A percentile compares a stretch with the other conserved stretches of the same genome.
phyloP scores from a whole-genome alignment of 2,888 invertebrate genomes.

The Caenorhabditis macrosperma region DNA sequence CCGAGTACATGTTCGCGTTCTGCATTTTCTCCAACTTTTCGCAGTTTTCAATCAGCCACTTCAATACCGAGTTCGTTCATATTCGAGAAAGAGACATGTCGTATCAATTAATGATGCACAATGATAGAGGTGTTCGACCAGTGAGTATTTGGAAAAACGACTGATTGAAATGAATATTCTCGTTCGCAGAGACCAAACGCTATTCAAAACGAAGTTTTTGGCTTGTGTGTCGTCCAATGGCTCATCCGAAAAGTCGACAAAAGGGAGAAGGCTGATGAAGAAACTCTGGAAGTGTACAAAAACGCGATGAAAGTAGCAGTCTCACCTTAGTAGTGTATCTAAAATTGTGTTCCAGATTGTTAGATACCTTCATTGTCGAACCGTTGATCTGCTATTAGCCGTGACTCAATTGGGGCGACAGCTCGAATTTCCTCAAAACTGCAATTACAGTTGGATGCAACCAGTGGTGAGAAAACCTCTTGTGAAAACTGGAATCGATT shows the following conservation, averaged over 20 bases:
- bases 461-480: constrained; percentile 15
- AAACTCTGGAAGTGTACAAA: constrained; percentile 20
- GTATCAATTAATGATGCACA: constrained; percentile 32
- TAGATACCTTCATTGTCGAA: constrained; percentile 21
- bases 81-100: constrained; percentile 34
- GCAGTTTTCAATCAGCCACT: constrained; percentile 18
- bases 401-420: constrained; percentile 35
- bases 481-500: not conserved
- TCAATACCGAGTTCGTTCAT: constrained; percentile 32
- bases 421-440: constrained; percentile 26
- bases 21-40: constrained; percentile 28
- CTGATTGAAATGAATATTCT: not conserved
- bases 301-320: constrained; percentile 17
- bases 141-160: not conserved
- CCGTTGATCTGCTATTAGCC: constrained; percentile 21
- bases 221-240: constrained; percentile 35
- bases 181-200: constrained; percentile 24
- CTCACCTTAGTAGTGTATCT: no score
- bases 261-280: constrained; percentile 12
- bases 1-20: constrained; percentile 39
- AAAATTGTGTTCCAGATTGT: constrained; percentile 18
- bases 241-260: constrained; percentile 26
- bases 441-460: constrained; percentile 36
- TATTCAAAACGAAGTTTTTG: constrained; percentile 45
- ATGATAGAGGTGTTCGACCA: constrained; percentile 10